Conservation (phyloP, 1,140 invertebrate genomes). For the Philopotamus ludificatus region DNA sequence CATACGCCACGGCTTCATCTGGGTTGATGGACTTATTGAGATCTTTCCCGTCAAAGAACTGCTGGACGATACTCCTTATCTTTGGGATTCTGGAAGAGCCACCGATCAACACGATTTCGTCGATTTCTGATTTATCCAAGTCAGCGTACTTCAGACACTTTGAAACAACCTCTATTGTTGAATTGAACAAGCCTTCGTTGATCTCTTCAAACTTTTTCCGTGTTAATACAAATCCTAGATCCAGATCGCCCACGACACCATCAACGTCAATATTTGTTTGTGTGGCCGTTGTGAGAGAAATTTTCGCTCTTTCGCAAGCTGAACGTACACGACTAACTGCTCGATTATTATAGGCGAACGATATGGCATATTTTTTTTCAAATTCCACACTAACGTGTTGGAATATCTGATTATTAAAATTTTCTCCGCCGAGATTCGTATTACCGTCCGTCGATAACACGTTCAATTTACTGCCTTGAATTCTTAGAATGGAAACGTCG, state of each 20-base stretch:
- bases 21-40: too few species aligned
- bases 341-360: constrained; percentile 51
- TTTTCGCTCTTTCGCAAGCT: constrained; percentile 60
- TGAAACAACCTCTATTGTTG: constrained; percentile 62
- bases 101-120: constrained; percentile 79
- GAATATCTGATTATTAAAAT: constrained; percentile 59
- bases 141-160: constrained; percentile 72
- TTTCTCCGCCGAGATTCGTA: constrained; percentile 49
- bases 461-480: constrained; percentile 68
- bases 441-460: constrained; percentile 64
- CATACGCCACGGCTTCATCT: constrained; percentile 68
- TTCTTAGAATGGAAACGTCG: constrained; percentile 74
- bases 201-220: constrained; percentile 66
- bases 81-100: constrained; percentile 75
- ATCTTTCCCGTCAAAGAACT: too few species aligned
- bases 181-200: constrained; percentile 61
- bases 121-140: constrained; percentile 65
- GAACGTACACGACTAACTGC: constrained; percentile 62
- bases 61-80: too few species aligned
- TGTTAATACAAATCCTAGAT: constrained; percentile 63
- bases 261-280: constrained; percentile 59
- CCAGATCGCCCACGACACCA: constrained; percentile 56
- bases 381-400: constrained; percentile 51
- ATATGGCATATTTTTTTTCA: constrained; percentile 49
- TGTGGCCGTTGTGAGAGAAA: too few species aligned